Base-by-base conservation (phyloP, 2,113 vertebrate species). In the Siphamia tubifer region DNA sequence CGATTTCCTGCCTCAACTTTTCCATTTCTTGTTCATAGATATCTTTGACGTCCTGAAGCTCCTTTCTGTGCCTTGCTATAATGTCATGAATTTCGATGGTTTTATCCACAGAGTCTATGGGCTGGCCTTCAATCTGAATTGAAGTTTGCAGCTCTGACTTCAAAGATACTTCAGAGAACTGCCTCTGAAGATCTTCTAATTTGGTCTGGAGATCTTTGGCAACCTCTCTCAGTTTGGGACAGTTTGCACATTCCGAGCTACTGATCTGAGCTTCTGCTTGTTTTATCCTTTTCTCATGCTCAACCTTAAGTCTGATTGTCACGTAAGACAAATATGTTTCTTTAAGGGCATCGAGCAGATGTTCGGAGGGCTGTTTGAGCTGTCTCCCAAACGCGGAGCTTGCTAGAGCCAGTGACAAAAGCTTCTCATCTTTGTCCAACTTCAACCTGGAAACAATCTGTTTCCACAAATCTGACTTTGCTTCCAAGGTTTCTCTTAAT, bases 11-110 rank as follows among this genome's bases (percentile, higher is more conserved):
- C 32, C 84, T 86, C 45, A 93, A 69, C 54, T 81, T 90, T 21
- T 87, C 76, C 10, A 62, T 68, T 68, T 94, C 88, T 67, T 62
- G 79, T 43, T 92, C 82, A 0, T 91, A 91, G 36, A 24, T 1
- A 4, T 89, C 90, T 62, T 91, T 92, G 15, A 93, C 68, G 17
- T 91, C 89, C 6, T 23, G 61, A 12, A 93, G 83, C 44, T 93
- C 93, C 52, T 87, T 88, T 35, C 68, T 89, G 47, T 93, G 91
- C 25, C 42, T 85, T 13, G 87, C 90, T 32, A 81, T 55, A 60
- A 87, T 52, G 60, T 92, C 89, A 9, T 90, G 86, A 35, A 92
- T 60, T 53, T 91, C 87, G 56, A 64, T 90, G 53, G 77, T 63
- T 74, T 88, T 86, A 62, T 90, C 87, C 36, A 88, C 16, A 5